Base-by-base conservation (phyloP, 2,113 vertebrate genomes). In the Sisor rabdophorus region DNA sequence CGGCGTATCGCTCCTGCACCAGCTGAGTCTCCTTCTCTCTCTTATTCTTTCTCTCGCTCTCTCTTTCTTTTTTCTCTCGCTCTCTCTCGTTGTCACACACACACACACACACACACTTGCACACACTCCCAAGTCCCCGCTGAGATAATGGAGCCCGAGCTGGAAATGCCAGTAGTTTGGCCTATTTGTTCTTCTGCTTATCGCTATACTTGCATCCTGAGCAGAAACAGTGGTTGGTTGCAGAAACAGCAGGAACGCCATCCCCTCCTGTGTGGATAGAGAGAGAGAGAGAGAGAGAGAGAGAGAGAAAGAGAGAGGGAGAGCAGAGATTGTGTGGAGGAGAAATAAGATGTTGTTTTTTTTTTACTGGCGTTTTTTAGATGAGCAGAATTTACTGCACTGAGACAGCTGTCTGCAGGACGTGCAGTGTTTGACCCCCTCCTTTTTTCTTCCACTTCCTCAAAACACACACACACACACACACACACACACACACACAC, bases 351-450 rank as follows among this genome's bases (percentile, higher is more conserved):
- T 76, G 74, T 53, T 76, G 74, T 53, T 52, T 68, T 65, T 67
- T 52, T 75, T 75, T 59, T 56, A 22, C 58, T 78, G 55, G 56
- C 12, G 69, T 68, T 71, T 71, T 74, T 72, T 78, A 71, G 70
- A 72, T 78, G 63, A 68, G 74, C 73, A 71, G 81, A 82, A 79
- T 82, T 76, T 79, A 82, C 77, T 82, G 77, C 78, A 70, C 77
- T 87, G 88, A 88, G 91, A 89, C 90, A 92, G 85, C 90, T 92
- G 89, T 88, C 90, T 92, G 89, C 81, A 88, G 85, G 83, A 87
- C 78, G 88, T 84, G 71, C 67, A 79, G 61, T 59, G 59, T 83
- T 83, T 84, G 79, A 79, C 82, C 73, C 79, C 56, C 58, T 60
- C 79, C 76, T 44, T 61, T 55, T 15, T 55, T 17, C 47, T 36